Percentiles rank a stretch among this genome's conserved stretches.
phyloP scores from a whole-genome alignment of 2,113 vertebrate genomes.

The Ammospiza nelsoni region DNA sequence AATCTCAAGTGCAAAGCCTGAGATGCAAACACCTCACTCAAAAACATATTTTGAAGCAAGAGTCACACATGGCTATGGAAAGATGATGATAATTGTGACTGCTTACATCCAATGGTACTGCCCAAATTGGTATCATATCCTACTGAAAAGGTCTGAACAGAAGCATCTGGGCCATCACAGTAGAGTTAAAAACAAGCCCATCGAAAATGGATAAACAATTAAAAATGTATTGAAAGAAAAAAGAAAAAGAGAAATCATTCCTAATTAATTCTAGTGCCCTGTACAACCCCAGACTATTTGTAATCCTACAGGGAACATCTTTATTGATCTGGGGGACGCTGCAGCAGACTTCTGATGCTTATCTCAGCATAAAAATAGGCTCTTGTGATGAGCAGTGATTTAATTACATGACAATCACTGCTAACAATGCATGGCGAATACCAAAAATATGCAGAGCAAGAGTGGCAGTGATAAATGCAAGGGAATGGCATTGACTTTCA shows the following conservation, averaged over 20 bases:
- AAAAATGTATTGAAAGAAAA: slow-evolving; percentile 82
- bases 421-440: slow-evolving; percentile 88
- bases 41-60: not conserved
- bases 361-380: slow-evolving; percentile 92
- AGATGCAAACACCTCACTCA: not conserved
- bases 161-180: not conserved
- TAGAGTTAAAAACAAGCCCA: slow-evolving; percentile 60
- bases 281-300: slow-evolving; percentile 86
- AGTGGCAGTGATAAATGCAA: slow-evolving; percentile 92
- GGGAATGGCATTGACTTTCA: slow-evolving; percentile 75
- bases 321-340: slow-evolving; percentile 91
- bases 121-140: not conserved
- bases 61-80: not conserved
- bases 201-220: slow-evolving; percentile 83
- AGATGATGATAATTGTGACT: not conserved
- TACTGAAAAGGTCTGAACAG: slow-evolving; percentile 1
- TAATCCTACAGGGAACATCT: slow-evolving; percentile 91
- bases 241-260: slow-evolving; percentile 85
- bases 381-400: slow-evolving; percentile 91
- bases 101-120: not conserved
- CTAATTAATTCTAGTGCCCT: slow-evolving; percentile 94
- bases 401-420: slow-evolving; percentile 98
- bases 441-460: slow-evolving; percentile 83
- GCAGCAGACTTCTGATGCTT: slow-evolving; percentile 86
- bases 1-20: not conserved